A percentile compares a stretch with the other conserved stretches of the same genome.
These are phyloP conservation scores for Zaprionus camerounensis DNA, from an alignment of 1,140 invertebrate species.

Conservation along the genomic window DNA sequence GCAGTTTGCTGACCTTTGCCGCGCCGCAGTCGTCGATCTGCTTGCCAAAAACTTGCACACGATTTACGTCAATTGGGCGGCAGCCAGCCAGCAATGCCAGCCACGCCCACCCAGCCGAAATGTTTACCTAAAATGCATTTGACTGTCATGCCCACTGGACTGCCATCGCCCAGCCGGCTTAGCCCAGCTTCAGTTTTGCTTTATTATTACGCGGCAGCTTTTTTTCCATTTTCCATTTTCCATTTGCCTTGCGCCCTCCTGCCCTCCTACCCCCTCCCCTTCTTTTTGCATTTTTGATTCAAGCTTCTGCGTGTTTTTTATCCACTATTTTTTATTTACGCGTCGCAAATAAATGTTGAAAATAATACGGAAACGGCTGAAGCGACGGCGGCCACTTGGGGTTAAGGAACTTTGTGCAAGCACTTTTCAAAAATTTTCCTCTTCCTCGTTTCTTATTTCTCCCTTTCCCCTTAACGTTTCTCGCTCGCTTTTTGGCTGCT, in stretches of 20 bases:
- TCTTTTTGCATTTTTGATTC: conserved; percentile 27
- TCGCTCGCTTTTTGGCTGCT: conserved; percentile 30
- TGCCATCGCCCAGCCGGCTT: conserved; percentile 10
- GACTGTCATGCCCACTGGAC: conserved; percentile 21
- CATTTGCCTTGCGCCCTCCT: too few species aligned
- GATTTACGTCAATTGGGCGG: conserved; percentile 77
- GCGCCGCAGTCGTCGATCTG: conserved; percentile 70
- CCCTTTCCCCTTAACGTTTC: conserved; percentile 8
- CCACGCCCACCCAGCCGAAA: conserved; percentile 35
- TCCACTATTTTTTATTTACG: conserved; percentile 56
- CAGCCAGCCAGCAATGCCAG: conserved; percentile 41
- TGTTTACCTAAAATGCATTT: conserved; percentile 79
- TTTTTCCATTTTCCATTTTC: conserved; percentile 42
- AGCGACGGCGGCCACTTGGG: conserved; percentile 37
- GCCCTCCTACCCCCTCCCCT: background rate
- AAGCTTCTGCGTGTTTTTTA: conserved; percentile 25
- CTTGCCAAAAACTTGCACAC: conserved; percentile 74
- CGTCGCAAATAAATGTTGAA: conserved; percentile 79
- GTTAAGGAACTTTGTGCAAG: conserved; percentile 69
- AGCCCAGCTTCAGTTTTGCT: conserved; percentile 61
- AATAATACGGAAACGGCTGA: conserved; percentile 46
- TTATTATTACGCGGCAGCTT: conserved; percentile 61
- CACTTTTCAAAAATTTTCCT: conserved; percentile 19
- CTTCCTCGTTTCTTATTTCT: background rate
- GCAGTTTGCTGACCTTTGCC: conserved; percentile 68